Evolutionary conservation across 2,113 vertebrate species (phyloP).

Genomic region (Cepphus grylle): DNA sequence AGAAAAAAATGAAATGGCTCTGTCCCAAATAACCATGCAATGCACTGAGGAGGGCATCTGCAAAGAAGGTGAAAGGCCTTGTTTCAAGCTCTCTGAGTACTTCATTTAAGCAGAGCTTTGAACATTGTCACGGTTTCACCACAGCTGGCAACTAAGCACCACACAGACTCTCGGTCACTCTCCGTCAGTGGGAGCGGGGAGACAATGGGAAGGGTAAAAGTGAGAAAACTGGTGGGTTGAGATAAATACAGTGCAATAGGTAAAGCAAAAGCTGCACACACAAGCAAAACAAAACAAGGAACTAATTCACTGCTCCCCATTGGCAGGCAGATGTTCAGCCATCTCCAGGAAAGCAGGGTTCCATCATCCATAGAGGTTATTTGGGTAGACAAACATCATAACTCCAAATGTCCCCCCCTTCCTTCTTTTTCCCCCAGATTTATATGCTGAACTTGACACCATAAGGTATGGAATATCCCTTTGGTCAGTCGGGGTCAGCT

Average conservation of each 20-base stretch:
- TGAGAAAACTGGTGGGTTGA: not conserved
- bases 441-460: not conserved
- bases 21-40: not conserved
- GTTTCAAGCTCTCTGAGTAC: not conserved
- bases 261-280: not conserved
- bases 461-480: not conserved
- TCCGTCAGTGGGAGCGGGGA: not conserved
- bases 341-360: not conserved
- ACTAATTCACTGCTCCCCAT: not conserved
- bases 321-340: not conserved
- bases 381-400: not conserved
- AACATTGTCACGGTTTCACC: not conserved
- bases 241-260: not conserved
- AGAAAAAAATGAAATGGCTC: conserved; percentile 21
- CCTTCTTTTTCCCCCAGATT: not conserved
- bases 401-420: not conserved
- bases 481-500: not conserved
- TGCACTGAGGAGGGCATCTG: not conserved
- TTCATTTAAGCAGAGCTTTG: not conserved
- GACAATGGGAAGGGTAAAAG: not conserved
- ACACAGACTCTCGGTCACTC: not conserved
- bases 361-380: not conserved
- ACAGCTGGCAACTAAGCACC: not conserved
- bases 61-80: not conserved
- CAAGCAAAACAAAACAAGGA: not conserved